phyloP scores from a whole-genome alignment of 2,888 invertebrate genomes.

The Meganola albula region DNA sequence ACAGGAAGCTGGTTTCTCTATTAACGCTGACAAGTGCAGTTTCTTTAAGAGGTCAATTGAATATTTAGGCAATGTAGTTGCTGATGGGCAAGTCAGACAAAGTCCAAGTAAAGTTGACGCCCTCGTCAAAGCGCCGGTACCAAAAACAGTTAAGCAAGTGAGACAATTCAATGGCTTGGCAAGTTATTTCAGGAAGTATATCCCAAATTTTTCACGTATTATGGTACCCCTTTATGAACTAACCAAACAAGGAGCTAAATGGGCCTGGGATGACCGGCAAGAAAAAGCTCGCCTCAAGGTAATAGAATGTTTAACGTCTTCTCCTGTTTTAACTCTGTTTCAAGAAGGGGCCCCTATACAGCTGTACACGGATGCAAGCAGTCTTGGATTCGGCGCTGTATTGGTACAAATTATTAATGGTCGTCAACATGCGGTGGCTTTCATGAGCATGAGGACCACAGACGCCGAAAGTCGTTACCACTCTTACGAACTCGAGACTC shows the following conservation, averaged over 20 bases:
- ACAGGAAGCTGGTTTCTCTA: constrained; percentile 26
- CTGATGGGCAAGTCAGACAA: constrained; percentile 25
- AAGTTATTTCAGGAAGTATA: constrained; percentile 20
- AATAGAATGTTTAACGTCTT: constrained; percentile 8
- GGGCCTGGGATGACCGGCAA: constrained; percentile 21
- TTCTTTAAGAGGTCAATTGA: constrained; percentile 27
- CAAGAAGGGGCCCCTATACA: constrained; percentile 9
- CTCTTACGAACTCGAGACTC: constrained; percentile 13
- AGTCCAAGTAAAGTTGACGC: constrained; percentile 30
- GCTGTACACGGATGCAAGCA: constrained; percentile 8
- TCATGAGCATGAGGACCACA: constrained; percentile 18
- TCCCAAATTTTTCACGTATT: constrained; percentile 20
- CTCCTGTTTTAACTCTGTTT: constrained; percentile 4
- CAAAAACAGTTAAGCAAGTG: constrained; percentile 23
- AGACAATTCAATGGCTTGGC: constrained; percentile 15
- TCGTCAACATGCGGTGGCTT: constrained; percentile 6
- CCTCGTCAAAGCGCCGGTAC: constrained; percentile 25
- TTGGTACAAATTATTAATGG: not conserved
- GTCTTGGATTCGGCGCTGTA: constrained; percentile 7
- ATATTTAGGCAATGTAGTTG: constrained; percentile 29
- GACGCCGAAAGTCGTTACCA: constrained; percentile 18
- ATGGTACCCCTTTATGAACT: constrained; percentile 22
- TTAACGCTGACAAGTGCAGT: constrained; percentile 24
- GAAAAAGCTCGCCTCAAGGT: constrained; percentile 13
- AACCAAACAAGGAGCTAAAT: constrained; percentile 19